Percentiles rank a stretch among this genome's conserved stretches.
These are phyloP conservation scores for Heteromyza rotundicornis DNA, from an alignment of 2,888 invertebrate species.

Conservation along the genomic window DNA sequence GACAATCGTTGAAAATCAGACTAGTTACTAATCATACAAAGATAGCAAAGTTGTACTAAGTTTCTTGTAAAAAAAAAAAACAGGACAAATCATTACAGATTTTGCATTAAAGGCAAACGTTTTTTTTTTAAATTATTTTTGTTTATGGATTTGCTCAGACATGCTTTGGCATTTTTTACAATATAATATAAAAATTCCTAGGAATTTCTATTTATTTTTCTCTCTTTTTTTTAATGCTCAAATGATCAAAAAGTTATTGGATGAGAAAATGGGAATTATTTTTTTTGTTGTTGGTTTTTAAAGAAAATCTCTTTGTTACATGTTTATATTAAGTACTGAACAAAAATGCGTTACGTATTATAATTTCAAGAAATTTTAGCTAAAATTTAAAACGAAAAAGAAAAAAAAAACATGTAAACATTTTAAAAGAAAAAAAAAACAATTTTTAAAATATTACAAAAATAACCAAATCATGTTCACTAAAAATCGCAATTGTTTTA, in stretches of 20 bases:
- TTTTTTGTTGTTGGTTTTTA: too few relatives aligned
- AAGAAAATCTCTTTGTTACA: neutral
- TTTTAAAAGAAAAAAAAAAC: neutral
- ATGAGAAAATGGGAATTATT: too few relatives aligned
- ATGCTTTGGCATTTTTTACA: too few relatives aligned
- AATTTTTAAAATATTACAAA: neutral
- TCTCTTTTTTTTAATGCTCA: too few relatives aligned
- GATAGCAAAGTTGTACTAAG: conserved; percentile 10
- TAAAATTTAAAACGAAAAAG: neutral
- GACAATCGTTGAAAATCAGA: too few relatives aligned
- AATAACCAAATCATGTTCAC: neutral
- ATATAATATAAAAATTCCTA: too few relatives aligned
- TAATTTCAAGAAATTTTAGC: neutral
- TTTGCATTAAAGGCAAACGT: too few relatives aligned
- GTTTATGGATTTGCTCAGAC: too few relatives aligned
- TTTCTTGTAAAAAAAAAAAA: neutral
- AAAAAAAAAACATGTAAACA: conserved; percentile 16
- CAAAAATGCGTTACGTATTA: neutral
- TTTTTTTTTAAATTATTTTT: too few relatives aligned
- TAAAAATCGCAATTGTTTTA: neutral
- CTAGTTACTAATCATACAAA: conserved; percentile 13
- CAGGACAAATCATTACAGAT: neutral
- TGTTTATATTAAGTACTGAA: neutral
- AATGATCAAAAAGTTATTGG: too few relatives aligned
- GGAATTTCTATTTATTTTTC: too few relatives aligned